Base-by-base conservation (phyloP, 1,140 invertebrate genomes). In the Penaeus chinensis region DNA sequence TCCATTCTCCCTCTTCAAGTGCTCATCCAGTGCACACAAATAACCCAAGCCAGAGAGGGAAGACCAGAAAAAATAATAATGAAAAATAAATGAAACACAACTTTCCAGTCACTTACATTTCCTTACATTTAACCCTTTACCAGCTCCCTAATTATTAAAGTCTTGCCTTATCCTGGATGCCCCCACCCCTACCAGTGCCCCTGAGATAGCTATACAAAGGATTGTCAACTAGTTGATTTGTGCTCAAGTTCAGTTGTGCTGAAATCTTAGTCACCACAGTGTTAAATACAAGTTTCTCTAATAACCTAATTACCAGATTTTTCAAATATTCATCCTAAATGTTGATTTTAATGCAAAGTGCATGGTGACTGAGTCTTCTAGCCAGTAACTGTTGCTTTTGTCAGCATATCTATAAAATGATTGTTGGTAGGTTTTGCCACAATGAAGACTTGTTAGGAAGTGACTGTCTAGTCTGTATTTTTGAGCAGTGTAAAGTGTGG, bases 171-270 rank as follows among this genome's bases (percentile, higher is more conserved):
- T 54, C 71, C 80, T 82, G 62, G 60, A 82, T 82, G 62, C 65
- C 80, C 27, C 62, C 42, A 62, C 27, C 65, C 80, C 60, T 62
- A 63, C 62, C 61, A 61, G 60, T 78, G 83, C 83, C 74, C 61
- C 74, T 65, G 62, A 85, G 83, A 77, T 78, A 78, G 60, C 83
- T 78, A 85, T 63, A 63, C 54, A 85, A 85, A 62, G 78, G 83
- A 85, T 78, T 85, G 83, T 85, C 83, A 62, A 78, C 74, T 78
- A 60, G 82, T 85, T 85, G 83, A 85, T 85, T 85, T 85, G 83
- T 85, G 83, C 74, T 85, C 74, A 62, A 63, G 83, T 78, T 85
- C 54, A 85, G 61, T 77, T 85, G 74, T 85, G 74, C 60, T 85
- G 83, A 78, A 85, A 47, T 66, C 81, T 82, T 47, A 82, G 47